A percentile compares a stretch with the other conserved stretches of the same genome.
Conservation (phyloP, 1,140 invertebrate species). For the Harlomillsia oculata region DNA sequence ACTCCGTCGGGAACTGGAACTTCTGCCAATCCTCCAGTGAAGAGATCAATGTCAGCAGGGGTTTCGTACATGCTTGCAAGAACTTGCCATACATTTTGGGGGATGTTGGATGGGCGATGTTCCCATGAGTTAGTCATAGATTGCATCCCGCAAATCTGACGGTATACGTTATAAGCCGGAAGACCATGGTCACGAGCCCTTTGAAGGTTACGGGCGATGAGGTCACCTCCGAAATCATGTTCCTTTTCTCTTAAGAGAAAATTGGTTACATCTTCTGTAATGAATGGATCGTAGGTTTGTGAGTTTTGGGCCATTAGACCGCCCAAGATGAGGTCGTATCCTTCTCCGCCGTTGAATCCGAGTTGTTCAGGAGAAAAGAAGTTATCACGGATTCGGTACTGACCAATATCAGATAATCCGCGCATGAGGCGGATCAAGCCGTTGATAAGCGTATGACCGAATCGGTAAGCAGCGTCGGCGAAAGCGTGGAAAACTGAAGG, state of each 20-base stretch:
- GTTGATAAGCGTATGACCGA: constrained; percentile 41
- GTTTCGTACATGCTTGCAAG: constrained; percentile 39
- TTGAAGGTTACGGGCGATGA: constrained; percentile 34
- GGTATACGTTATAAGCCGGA: constrained; percentile 44
- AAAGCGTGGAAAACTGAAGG: constrained; percentile 78
- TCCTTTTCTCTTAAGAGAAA: constrained; percentile 26
- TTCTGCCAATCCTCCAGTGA: constrained; percentile 48
- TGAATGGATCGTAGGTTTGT: constrained; percentile 33
- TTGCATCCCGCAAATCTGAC: constrained; percentile 47
- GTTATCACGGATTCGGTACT: constrained; percentile 44
- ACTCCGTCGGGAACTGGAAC: constrained; percentile 43
- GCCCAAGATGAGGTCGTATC: constrained; percentile 30
- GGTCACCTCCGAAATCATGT: constrained; percentile 32
- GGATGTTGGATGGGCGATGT: constrained; percentile 37
- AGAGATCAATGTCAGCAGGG: constrained; percentile 46
- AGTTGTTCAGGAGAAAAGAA: constrained; percentile 50
- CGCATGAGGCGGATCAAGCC: constrained; percentile 29
- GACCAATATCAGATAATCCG: constrained; percentile 35
- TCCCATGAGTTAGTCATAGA: constrained; percentile 43
- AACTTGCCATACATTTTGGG: constrained; percentile 36
- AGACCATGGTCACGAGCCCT: constrained; percentile 46
- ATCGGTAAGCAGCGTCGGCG: constrained; percentile 77
- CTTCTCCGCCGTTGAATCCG: constrained; percentile 17
- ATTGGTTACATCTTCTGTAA: constrained; percentile 33
- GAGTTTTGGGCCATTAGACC: constrained; percentile 27